A percentile compares a stretch with the other conserved stretches of the same genome.
phyloP scores from a whole-genome alignment of 1,140 invertebrate species.

The Drosophila oshimai region DNA sequence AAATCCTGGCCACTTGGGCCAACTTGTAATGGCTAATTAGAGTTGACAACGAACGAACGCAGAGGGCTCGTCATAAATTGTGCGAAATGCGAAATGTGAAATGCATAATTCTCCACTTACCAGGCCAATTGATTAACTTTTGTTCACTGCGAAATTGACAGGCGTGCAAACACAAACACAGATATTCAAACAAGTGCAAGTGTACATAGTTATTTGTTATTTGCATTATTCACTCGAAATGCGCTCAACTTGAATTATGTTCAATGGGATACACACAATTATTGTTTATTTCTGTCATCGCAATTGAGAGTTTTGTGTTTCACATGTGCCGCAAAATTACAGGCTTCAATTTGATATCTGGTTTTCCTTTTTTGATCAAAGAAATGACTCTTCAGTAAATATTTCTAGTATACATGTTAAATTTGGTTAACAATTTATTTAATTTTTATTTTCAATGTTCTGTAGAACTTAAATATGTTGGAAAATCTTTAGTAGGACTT shows the following conservation, averaged over 20 bases:
- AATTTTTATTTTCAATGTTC: too few relatives aligned
- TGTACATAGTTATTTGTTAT: background rate
- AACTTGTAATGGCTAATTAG: slow-evolving; percentile 36
- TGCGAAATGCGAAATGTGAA: background rate
- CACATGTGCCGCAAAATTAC: background rate
- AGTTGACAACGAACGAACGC: slow-evolving; percentile 14
- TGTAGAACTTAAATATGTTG: too few relatives aligned
- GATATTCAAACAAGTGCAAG: too few relatives aligned
- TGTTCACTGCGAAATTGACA: slow-evolving; percentile 9
- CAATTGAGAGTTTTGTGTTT: background rate
- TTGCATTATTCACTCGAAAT: background rate
- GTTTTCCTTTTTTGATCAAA: too few relatives aligned
- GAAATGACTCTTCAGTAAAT: too few relatives aligned
- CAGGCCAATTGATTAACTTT: slow-evolving; percentile 11
- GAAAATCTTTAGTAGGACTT: too few relatives aligned
- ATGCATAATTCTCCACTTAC: slow-evolving; percentile 19
- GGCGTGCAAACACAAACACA: background rate
- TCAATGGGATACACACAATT: background rate
- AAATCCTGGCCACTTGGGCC: slow-evolving; percentile 16
- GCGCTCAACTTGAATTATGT: background rate
- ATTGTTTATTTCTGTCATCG: background rate
- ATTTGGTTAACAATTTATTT: too few relatives aligned
- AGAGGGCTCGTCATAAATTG: slow-evolving; percentile 1
- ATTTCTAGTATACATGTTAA: too few relatives aligned
- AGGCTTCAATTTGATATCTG: background rate